These are phyloP conservation scores for Hippocampus guttulatus DNA, from an alignment of 2,113 vertebrate genomes.

Conservation along the genomic window DNA sequence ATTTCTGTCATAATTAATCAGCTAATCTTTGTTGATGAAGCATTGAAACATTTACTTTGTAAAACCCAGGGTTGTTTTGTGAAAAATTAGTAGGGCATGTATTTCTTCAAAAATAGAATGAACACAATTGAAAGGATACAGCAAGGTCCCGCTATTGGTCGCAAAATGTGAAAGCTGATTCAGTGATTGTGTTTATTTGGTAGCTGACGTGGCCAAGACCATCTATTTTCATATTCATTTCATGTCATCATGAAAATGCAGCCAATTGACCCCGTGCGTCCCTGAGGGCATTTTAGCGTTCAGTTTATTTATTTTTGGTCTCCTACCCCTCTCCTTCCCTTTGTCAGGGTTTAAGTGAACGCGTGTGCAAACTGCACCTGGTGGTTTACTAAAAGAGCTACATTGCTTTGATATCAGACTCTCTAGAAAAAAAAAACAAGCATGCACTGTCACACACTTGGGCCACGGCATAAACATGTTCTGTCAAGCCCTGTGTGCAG, in stretches of 20 bases:
- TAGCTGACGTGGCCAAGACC: neutral
- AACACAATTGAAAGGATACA: neutral
- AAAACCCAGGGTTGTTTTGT: neutral
- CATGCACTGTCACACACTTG: conserved; percentile 10
- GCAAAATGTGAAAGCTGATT: neutral
- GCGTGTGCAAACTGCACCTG: conserved; percentile 40
- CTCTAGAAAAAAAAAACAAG: conserved; percentile 38
- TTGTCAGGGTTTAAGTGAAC: conserved; percentile 9
- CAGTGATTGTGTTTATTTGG: neutral
- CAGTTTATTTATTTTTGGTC: neutral
- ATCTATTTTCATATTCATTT: conserved; percentile 16
- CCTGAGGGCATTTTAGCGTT: conserved; percentile 30
- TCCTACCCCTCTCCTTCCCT: neutral
- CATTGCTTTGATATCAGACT: conserved; percentile 31
- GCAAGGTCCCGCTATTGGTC: neutral
- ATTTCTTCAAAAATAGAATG: neutral
- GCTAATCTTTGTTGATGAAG: conserved; percentile 21
- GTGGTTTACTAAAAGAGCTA: conserved; percentile 27
- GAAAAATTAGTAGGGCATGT: neutral
- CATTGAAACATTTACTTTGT: neutral
- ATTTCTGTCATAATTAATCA: conserved; percentile 20
- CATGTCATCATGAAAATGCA: conserved; percentile 3
- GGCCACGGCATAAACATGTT: conserved; percentile 37
- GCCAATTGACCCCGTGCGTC: conserved; percentile 35
- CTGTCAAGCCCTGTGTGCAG: conserved; percentile 6